Percentiles rank a stretch among this genome's conserved stretches.
Evolutionary conservation across 2,888 invertebrate genomes (phyloP).

Genomic region (Melanostoma scalare): DNA sequence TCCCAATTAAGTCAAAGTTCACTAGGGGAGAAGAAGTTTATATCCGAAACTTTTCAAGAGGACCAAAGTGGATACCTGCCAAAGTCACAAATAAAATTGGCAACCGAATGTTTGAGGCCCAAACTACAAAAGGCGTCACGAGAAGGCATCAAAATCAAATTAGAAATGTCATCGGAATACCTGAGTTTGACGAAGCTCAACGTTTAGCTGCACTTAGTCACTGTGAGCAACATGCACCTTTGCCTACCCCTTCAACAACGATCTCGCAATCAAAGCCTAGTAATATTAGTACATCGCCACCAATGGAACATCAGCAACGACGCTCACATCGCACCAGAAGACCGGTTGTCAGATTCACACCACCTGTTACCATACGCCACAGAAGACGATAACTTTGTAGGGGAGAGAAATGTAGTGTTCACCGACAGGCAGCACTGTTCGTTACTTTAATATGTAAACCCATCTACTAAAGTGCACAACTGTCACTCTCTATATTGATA

Average conservation of each 20-base stretch:
- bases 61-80: constrained; percentile 10
- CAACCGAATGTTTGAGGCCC: constrained; percentile 9
- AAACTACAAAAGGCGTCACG: constrained; percentile 1
- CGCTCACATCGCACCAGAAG: constrained; percentile 9
- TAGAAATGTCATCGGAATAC: background rate
- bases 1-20: background rate
- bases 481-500: too few species aligned
- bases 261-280: background rate
- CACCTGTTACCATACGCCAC: background rate
- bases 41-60: constrained; percentile 24
- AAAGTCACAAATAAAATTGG: constrained; percentile 4
- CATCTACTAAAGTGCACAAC: background rate
- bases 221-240: background rate
- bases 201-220: constrained; percentile 16
- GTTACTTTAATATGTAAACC: background rate
- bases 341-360: constrained; percentile 20
- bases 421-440: constrained; percentile 3
- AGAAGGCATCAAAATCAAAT: constrained; percentile 40
- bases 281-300: background rate
- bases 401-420: constrained; percentile 19
- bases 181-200: constrained; percentile 11
- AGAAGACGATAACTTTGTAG: constrained; percentile 22
- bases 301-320: constrained; percentile 2
- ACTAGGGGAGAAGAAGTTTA: constrained; percentile 1
- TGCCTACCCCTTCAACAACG: background rate